Percentiles rank a stretch among this genome's conserved stretches.
These are phyloP conservation scores for Macrotus californicus DNA, from an alignment of 2,113 vertebrate genomes.

Conservation along the genomic window DNA sequence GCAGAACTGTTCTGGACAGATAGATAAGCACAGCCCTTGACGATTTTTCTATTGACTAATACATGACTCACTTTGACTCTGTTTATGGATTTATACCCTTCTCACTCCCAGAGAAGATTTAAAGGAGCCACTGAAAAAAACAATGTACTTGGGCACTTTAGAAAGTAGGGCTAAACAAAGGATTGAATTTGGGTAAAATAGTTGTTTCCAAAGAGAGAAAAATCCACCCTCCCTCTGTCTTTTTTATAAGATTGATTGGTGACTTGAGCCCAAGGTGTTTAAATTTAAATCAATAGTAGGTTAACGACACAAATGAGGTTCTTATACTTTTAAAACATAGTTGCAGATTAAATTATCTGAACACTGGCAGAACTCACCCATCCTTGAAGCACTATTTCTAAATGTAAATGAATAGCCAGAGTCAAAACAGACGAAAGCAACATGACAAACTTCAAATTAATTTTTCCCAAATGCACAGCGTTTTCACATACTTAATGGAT, in stretches of 20 bases:
- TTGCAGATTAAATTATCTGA: constrained; percentile 52
- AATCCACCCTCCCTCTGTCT: neutral
- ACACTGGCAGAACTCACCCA: constrained; percentile 19
- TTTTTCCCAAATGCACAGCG: constrained; percentile 39
- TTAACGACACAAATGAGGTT: constrained; percentile 44
- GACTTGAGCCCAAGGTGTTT: constrained; percentile 31
- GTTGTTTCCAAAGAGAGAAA: constrained; percentile 11
- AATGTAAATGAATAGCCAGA: constrained; percentile 58
- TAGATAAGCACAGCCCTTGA: constrained; percentile 47
- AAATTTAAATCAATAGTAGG: constrained; percentile 44
- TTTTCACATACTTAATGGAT: constrained; percentile 62
- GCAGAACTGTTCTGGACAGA: constrained; percentile 2
- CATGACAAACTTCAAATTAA: constrained; percentile 61
- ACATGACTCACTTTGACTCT: constrained; percentile 49
- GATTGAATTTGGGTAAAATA: neutral
- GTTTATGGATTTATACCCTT: constrained; percentile 25
- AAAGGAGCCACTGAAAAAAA: constrained; percentile 29
- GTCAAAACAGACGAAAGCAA: constrained; percentile 54
- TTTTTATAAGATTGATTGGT: constrained; percentile 29
- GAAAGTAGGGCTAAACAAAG: neutral
- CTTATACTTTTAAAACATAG: constrained; percentile 35
- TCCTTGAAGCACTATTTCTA: constrained; percentile 58
- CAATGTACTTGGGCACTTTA: neutral
- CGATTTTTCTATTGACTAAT: constrained; percentile 48
- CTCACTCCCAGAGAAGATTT: constrained; percentile 28